These are phyloP conservation scores for Phasia obesa DNA, from an alignment of 2,888 invertebrate species.

Conservation along the genomic window DNA sequence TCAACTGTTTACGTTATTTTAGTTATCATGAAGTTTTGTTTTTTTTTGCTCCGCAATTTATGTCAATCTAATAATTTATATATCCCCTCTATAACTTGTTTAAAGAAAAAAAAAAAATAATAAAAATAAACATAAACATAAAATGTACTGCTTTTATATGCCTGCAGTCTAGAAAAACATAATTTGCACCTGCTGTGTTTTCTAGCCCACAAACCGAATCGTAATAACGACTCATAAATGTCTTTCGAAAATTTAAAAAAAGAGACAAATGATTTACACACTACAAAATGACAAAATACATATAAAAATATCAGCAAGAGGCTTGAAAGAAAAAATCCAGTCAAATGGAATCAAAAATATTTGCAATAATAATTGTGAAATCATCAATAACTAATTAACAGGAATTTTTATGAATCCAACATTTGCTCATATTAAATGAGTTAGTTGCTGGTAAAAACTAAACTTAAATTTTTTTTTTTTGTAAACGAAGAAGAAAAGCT, in stretches of 20 bases:
- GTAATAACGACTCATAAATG: conserved; percentile 27
- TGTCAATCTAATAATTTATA: not conserved
- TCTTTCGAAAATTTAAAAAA: not conserved
- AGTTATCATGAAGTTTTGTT: conserved; percentile 17
- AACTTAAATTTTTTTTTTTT: not conserved
- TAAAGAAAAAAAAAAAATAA: not conserved
- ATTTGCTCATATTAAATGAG: not conserved
- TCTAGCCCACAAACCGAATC: not conserved
- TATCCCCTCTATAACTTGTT: not conserved
- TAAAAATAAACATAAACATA: not conserved
- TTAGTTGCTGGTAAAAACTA: not conserved
- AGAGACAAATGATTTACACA: not conserved
- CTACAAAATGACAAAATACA: not conserved
- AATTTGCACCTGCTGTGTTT: conserved; percentile 12
- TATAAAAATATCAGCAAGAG: not conserved
- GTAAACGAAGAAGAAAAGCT: not conserved
- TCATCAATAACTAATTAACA: not conserved
- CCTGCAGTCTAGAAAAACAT: not conserved
- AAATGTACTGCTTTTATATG: not conserved
- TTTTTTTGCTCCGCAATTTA: not conserved
- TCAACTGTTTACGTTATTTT: not conserved
- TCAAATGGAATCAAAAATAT: not conserved
- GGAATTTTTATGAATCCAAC: not conserved
- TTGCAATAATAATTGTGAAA: conserved; percentile 2
- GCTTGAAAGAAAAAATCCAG: not conserved